Base-by-base conservation (phyloP, 2,888 invertebrate genomes). In the Limnephilus rhombicus region DNA sequence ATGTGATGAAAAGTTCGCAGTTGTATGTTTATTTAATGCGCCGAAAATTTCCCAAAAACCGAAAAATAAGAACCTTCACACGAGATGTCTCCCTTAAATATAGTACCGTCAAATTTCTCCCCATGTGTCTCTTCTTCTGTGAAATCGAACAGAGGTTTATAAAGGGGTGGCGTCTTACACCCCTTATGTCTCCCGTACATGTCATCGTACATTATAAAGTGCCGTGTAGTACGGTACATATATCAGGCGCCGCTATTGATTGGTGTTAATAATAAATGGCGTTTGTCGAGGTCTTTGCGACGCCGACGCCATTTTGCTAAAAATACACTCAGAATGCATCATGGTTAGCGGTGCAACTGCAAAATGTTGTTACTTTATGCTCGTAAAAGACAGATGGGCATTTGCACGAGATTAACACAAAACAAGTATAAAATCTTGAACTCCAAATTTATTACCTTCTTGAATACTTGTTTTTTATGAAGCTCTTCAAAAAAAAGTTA, bases 241-340 rank as follows among this genome's bases (percentile, higher is more conserved):
- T 85, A 29, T n/a, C 45, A 4, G 86, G 5, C 49, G 29, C 13
- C 41, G 29, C 12, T 49, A 49, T 86, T 86, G 86, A 86, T 86
- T 86, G 86, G 45, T 0, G 86, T 86, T 49, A 86, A 86, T 86
- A 86, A 86, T 86, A 45, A 3, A 86, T 49, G 45, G 86, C 1
- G 37, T 86, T 86, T 86, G 24, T 49, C 86, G 49, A 49, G 49
- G 45, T 29, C 29, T 1, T 37, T 24, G 68, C 68, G 68, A 68
- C n/a, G 68, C n/a, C 68, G 68, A 68, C 53, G 18, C 86, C 86
- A 86, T 45, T 29, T 86, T n/a, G 86, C 86, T 86, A 49, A 49
- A 86, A 86, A 85, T 85, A 85, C n/a, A n/a, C 41, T 45, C 85
- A 45, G 49, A 29, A 68, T 68, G 68, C 68, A 68, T 68, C 5